Base-by-base conservation (phyloP, 2,113 vertebrate genomes). In the Eurystomus gularis region DNA sequence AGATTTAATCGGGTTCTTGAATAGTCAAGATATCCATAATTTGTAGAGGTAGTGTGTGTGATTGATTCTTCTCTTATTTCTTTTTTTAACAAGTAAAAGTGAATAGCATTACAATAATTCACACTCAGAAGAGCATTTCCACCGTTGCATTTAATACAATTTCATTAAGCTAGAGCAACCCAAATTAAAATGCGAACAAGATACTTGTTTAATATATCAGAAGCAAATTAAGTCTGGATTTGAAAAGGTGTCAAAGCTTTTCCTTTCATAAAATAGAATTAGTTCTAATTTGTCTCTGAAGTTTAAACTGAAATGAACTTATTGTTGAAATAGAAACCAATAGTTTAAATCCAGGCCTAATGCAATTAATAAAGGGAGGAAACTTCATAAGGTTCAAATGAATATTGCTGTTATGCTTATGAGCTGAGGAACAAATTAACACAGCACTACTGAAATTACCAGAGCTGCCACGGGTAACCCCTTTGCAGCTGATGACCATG, bases 211-310 rank as follows among this genome's bases (percentile, higher is more conserved):
- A 92, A 91, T 91, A 87, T 55, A 79, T 92, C 77, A 80, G 92
- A 94, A 96, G 44, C 23, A 84, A 91, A 94, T 93, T 87, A 95
- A 75, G 52, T 61, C 81, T 94, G 80, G 44, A 72, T 92, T 92
- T 90, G 64, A 88, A 94, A 96, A 91, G 65, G 48, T 94, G 39
- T 68, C 88, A 69, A 46, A 90, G 72, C 19, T 86, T 94, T 94
- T 91, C 49, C 61, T 82, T 94, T 79, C 70, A 57, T 84, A 76
- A 95, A 91, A 94, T 69, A 82, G 37, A 95, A 94, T 94, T 93
- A 82, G 28, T 92, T 79, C 48, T 84, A 61, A 94, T 89, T 95
- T 89, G 52, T 62, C 70, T 87, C 60, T 92, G 52, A 79, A 75
- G 37, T 84, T 94, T 89, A 72, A 92, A 62, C 23, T 44, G 66